Base-by-base conservation (phyloP, 2,113 vertebrate genomes). In the Mirounga angustirostris region DNA sequence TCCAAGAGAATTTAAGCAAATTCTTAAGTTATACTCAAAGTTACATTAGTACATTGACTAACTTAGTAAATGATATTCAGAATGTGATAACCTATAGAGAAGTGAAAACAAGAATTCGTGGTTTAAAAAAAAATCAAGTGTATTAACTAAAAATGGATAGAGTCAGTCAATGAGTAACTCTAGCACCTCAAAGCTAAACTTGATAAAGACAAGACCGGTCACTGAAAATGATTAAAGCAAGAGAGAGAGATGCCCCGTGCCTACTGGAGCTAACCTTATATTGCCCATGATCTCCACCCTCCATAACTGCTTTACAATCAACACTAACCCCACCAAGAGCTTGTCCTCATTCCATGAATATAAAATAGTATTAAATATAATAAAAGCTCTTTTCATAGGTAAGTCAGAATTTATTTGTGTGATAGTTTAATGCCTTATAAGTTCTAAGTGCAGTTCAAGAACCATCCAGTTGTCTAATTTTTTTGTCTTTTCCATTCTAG, bases 331-430 rank as follows among this genome's bases (percentile, higher is more conserved):
- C 15, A 69, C 33, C 15, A 40, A 67, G 30, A 78, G 12, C 1
- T 3, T 33, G 2, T 21, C 8, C 8, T 56, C 79, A 36, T 36
- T 54, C 12, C 26, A 82, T 56, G 2, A 89, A 46, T 33, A 74
- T 12, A 93, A 78, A 61, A 22, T 7, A 30, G 8, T 52, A 8
- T 33, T 86, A 58, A 43, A 21, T 50, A 24, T 5, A 56, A 59
- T 33, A 73, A 84, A 79, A 93, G 19, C 30, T 36, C n/a, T 91
- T 69, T 76, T n/a, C 7, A 67, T 0, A 93, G 21, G 8, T 79
- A 61, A 85, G 22, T 73, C 33, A 93, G 40, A 71, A 24, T 73
- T 81, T 76, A 86, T 78, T 91, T 96, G 76, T 3, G 30, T 89
- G 43, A 67, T 56, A 10, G 71, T 22, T 67, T 80, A 65, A 95